Base-by-base conservation (phyloP, 2,888 invertebrate species). In the Drosophila differens region DNA sequence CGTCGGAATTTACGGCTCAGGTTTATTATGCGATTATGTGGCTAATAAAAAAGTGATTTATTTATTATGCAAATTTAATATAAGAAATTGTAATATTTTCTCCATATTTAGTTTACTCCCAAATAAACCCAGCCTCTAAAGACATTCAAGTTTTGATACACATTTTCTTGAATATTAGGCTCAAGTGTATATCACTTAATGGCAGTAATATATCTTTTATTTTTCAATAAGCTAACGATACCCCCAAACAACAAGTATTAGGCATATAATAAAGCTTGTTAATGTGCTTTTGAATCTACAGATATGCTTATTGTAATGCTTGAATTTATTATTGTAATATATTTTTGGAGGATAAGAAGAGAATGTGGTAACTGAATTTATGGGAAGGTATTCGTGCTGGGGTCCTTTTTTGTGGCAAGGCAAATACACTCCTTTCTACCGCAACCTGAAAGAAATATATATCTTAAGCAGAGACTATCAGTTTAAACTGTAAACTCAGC, bases 311-410 rank as follows among this genome's bases (percentile, higher is more conserved):
- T 49, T 58, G 30, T 35, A 14, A 16, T 35, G 41, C 16, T 22
- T 0, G 7, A 33, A 37, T 55, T 39, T 55, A 49, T 55, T 49
- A 33, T 28, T 10, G 30, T 37, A 47, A 54, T 49, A 47, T 53
- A 52, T 51, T 32, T 37, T 33, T n/a, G 12, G 2, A 2, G 33
- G 47, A 33, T 49, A 68, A 60, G 22, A 10, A 22, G 7, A 14
- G 35, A 58, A 54, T 25, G 19, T 55, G 16, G 1, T n/a, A 57
- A 30, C 41, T 7, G 47, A 63, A 73, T 63, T 74, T 53, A 47
- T 41, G 14, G 4, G 25, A 16, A 47, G 14, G 6, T 58, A 19
- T 25, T 39, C n/a, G 2, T 6, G 32, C 4, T 16, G 10, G 22
- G 4, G 1, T 30, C 28, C 28, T 30, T 19, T 4, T 22, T 14